phyloP scores from a whole-genome alignment of 2,797 vertebrate genomes.

The Paratrypauchen microcephalus region DNA sequence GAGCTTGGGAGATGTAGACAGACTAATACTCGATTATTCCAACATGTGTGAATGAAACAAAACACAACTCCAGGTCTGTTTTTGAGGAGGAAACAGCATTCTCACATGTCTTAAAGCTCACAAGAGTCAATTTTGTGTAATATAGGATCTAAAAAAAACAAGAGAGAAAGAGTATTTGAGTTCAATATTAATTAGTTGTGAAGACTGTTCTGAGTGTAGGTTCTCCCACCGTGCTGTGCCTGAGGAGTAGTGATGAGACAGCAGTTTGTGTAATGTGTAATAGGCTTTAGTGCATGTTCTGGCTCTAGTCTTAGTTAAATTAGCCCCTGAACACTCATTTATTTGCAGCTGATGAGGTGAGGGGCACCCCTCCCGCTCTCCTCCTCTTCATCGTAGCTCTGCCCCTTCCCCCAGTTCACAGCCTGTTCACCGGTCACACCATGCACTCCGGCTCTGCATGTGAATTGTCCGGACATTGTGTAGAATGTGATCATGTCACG shows the following conservation, averaged over 20 bases:
- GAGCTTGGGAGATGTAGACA: too few species aligned
- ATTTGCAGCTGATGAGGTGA: conserved; percentile 60
- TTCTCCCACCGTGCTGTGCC: conserved; percentile 17
- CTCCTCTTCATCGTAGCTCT: conserved; percentile 28
- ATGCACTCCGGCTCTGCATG: conserved; percentile 37
- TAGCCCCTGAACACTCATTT: conserved; percentile 72
- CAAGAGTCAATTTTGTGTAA: too few species aligned
- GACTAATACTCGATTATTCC: too few species aligned
- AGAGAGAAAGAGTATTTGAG: too few species aligned
- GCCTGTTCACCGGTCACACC: conserved; percentile 9
- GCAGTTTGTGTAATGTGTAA: conserved; percentile 69
- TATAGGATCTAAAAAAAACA: too few species aligned
- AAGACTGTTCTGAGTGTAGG: conserved; percentile 18
- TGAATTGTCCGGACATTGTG: conserved; percentile 28
- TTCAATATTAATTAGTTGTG: not conserved
- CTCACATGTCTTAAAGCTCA: too few species aligned
- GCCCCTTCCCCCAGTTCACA: too few species aligned
- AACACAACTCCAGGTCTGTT: too few species aligned
- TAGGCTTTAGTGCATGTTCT: conserved; percentile 72
- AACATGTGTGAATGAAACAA: too few species aligned
- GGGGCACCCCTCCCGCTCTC: not conserved
- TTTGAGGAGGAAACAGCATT: too few species aligned
- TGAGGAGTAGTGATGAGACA: conserved; percentile 59
- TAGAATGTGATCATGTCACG: conserved; percentile 47
- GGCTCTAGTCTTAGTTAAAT: conserved; percentile 72